Evolutionary conservation across 2,797 vertebrate species (phyloP), one percentile per base, ranked within the genome.

Genomic region (Todus mexicanus): DNA sequence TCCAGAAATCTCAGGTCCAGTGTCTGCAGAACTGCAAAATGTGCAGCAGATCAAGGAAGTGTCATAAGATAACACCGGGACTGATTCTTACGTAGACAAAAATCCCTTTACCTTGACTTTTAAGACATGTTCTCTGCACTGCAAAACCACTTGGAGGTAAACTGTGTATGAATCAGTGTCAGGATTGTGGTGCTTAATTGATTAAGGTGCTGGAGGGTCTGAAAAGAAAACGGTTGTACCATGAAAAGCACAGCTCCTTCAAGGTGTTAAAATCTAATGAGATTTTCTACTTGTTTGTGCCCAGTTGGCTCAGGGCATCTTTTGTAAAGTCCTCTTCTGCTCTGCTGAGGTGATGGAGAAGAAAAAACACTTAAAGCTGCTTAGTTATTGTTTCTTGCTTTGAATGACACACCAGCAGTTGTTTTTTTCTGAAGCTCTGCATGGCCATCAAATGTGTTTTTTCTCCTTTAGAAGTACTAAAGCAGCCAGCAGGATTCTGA

Each of bases 261-360:
- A 71, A 93, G 69, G 91, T 93, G 94, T 74, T 83, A 93, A 91
- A 95, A 81, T 79, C 77, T 94, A 94, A 96, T 94, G 92, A 95
- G 90, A 81, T 96, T 95, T 95, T 89, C 77, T 74, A 89, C 70
- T 83, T 80, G 54, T 82, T 88, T 80, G 66, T 80, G 86, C 53
- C 81, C 45, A 25, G 40, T 27, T 83, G 64, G 89, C 69, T 84
- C 63, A 17, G 56, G 82, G 84, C 90, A 31, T 54, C 53, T 59
- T 78, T 75, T 75, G 63, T 84, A 50, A 93, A 72, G 56, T 65
- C 42, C 75, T 89, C 42, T 51, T 71, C 19, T 31, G 37, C 47
- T 64, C 37, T 56, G 19, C 47, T 40, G 57, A 70, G 54, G 38
- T 74, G n/a, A 27, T 42, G 43, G n/a, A 78, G 31, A 63, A 86